Evolutionary conservation across 1,140 invertebrate genomes (phyloP), one percentile per base, ranked within the genome.

Genomic region (Acyrthosiphon pisum): DNA sequence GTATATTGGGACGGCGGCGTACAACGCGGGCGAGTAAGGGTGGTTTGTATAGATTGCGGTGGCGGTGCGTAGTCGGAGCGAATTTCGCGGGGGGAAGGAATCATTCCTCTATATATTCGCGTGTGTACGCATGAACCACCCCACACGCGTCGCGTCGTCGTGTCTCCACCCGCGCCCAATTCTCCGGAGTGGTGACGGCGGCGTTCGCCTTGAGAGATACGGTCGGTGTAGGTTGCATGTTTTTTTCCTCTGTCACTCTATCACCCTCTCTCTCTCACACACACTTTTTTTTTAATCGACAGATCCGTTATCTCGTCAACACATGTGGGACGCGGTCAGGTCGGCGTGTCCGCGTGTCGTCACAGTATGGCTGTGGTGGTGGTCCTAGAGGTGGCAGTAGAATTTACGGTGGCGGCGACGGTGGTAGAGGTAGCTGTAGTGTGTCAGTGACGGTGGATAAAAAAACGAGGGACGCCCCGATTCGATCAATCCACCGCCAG

Each of bases 251-350:
- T 30, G 18, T 83, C 20, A n/a, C 37, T 81, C 11, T 81, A 9
- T 81, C 30, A 37, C n/a, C 7, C 53, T 86, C 22, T 83, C 20
- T 83, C 35, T 83, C n/a, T 37, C 11, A 14, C 48, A 2, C 48
- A 11, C 4, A 8, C 46, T 83, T 44, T 84, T 9, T 50, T 89
- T 90, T 90, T 90, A 60, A 90, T 90, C 53, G 88, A 90, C 88
- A 37, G 88, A 56, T 53, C 88, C 48, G 53, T 90, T 90, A 90
- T 90, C 88, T 90, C 48, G 35, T 56, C 88, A 60, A 60, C 48
- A 41, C 60, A 84, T 6, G 83, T 37, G 81, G 7, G 35, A 87
- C 41, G 56, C 48, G n/a, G 50, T 37, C 87, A 50, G 20, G n/a
- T 6, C 41, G 26, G 30, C 8, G 44, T 26, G 23, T 2, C 30